Conservation (phyloP, 1,140 invertebrate genomes). For the Neelides sp. region DNA sequence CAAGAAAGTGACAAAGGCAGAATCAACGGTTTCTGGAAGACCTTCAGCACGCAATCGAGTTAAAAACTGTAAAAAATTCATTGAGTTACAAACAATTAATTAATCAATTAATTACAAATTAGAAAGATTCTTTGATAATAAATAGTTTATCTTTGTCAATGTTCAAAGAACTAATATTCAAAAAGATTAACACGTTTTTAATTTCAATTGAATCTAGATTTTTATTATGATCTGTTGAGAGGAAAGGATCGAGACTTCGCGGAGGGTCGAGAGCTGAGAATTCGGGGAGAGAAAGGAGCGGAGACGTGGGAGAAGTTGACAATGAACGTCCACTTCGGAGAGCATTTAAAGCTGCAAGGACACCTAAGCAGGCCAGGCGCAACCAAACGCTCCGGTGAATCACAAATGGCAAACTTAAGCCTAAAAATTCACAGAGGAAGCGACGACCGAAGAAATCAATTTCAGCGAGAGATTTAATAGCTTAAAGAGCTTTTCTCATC, state of each 20-base stretch:
- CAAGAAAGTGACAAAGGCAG: too few relatives aligned
- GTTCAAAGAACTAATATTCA: too few relatives aligned
- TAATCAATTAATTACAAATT: too few relatives aligned
- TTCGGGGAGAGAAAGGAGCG: too few relatives aligned
- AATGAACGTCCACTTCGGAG: conserved; percentile 30
- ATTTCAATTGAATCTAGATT: too few relatives aligned
- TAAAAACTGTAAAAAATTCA: conserved; percentile 28
- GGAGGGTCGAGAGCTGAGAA: too few relatives aligned
- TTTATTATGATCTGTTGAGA: too few relatives aligned
- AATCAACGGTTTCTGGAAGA: conserved; percentile 19
- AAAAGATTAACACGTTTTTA: too few relatives aligned
- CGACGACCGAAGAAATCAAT: conserved; percentile 76
- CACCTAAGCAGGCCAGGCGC: conserved; percentile 34
- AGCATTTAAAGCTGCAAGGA: conserved; percentile 25
- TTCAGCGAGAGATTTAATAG: conserved; percentile 71
- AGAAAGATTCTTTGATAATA: too few relatives aligned
- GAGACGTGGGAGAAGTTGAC: conserved; percentile 28
- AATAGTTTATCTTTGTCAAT: too few relatives aligned
- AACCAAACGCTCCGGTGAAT: conserved; percentile 59
- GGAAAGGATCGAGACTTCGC: too few relatives aligned
- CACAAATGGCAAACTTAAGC: conserved; percentile 71
- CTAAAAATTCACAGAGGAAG: conserved; percentile 66
- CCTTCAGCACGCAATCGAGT: conserved; percentile 27
- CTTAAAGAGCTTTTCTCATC: conserved; percentile 71
- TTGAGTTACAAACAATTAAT: too few relatives aligned